phyloP scores from a whole-genome alignment of 1,140 invertebrate genomes.

The Carposina sasakii region DNA sequence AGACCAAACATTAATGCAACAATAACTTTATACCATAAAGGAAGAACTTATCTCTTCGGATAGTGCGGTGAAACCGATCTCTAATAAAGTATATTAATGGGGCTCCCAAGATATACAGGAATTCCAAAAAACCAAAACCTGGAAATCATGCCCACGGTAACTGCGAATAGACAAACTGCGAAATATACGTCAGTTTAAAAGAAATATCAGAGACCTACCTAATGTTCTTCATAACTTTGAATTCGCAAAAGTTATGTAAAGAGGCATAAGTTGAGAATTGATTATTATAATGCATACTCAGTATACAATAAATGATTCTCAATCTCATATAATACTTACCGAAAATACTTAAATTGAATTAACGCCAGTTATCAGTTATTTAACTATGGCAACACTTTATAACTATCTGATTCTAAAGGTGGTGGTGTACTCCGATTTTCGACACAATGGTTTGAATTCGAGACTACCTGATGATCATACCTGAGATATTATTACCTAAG shows the following conservation, averaged over 20 bases:
- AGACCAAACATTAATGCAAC: constrained; percentile 23
- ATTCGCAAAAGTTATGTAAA: constrained; percentile 18
- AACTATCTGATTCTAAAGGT: not conserved
- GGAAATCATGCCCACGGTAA: not conserved
- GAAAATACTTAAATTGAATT: constrained; percentile 16
- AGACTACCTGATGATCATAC: not conserved
- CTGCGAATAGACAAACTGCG: not conserved
- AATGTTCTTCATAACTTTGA: constrained; percentile 9
- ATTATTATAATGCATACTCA: constrained; percentile 13
- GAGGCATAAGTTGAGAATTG: constrained; percentile 23
- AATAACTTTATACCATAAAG: constrained; percentile 14
- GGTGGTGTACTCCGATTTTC: constrained; percentile 16
- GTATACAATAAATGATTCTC: not conserved
- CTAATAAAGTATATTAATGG: constrained; percentile 22
- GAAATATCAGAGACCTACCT: constrained; percentile 2
- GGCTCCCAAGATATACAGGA: constrained; percentile 12
- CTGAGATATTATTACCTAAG: constrained; percentile 11
- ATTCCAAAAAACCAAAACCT: constrained; percentile 22
- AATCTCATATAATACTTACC: constrained; percentile 10
- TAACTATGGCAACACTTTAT: constrained; percentile 13
- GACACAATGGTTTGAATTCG: constrained; percentile 8
- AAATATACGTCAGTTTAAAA: constrained; percentile 11
- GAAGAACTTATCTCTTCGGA: constrained; percentile 13
- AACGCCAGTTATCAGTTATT: constrained; percentile 4
- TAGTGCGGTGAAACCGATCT: constrained; percentile 18